Base-by-base conservation (phyloP, 2,797 vertebrate species). In the Leptodactylus fallax region DNA sequence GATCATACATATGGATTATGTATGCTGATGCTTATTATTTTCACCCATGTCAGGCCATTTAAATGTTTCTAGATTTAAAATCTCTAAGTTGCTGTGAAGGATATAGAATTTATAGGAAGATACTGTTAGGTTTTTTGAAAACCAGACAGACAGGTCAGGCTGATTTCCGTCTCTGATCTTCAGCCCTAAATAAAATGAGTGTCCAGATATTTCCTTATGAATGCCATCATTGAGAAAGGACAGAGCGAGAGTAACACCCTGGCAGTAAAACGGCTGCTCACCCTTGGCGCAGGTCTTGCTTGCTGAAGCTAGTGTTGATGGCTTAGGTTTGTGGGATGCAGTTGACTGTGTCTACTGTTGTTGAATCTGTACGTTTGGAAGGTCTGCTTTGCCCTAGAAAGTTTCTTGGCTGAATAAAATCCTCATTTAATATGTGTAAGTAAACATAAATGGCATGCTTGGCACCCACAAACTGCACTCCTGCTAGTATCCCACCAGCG, bases 291-390 rank as follows among this genome's bases (percentile, higher is more conserved):
- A 58, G 16, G 76, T 76, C n/a, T 5, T 61, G 51, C 82, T 88
- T 27, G 79, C 71, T 69, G 69, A 60, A n/a, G 56, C 51, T 83
- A 36, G 49, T 61, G 79, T 56, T 10, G 60, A 78, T 69, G 74
- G 61, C 49, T 67, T 63, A 27, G 84, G 21, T 86, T 86, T 89
- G 88, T 49, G 23, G 79, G 79, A 79, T 71, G 51, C n/a, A 60
- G 53, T 71, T 71, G 72, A 89, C 79, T 89, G 80, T 27, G 25
- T 14, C 84, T 47, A 61, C 88, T 86, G 79, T 89, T 89, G 49
- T 72, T 79, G 11, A 7, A 36, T 36, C 27, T 27, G 78, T 76
- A 60, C 79, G 69, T 85, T 83, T 76, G 72, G 45, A 12, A 67
- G 78, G n/a, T 79, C 36, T 69, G 53, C 79, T 81, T 36, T 85